These are phyloP conservation scores for Eublepharis macularius DNA, from an alignment of 2,113 vertebrate genomes.

Conservation along the genomic window DNA sequence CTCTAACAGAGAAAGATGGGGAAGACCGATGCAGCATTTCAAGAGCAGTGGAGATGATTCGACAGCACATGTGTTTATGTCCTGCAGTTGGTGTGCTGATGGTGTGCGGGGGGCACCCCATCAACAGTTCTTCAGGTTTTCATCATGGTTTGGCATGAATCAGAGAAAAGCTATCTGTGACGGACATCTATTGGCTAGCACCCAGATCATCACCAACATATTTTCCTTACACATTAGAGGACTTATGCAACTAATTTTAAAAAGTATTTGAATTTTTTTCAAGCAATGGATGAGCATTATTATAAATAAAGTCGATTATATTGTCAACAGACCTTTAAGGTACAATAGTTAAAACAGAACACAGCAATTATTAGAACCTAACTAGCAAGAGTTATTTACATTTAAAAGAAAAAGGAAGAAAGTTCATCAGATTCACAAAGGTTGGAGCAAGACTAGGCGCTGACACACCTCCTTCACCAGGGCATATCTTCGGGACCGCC, in stretches of 20 bases:
- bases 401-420: not conserved
- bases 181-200: not conserved
- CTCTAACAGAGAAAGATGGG: not conserved
- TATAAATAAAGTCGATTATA: too few relatives aligned
- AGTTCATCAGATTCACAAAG: not conserved
- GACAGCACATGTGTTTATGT: too few relatives aligned
- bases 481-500: too few relatives aligned
- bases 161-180: not conserved
- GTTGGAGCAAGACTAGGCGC: too few relatives aligned
- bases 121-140: not conserved
- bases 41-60: not conserved
- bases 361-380: too few relatives aligned
- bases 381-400: too few relatives aligned
- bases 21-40: not conserved
- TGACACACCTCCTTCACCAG: not conserved
- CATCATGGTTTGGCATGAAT: not conserved
- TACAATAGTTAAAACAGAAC: too few relatives aligned
- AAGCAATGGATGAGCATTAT: not conserved
- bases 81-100: not conserved
- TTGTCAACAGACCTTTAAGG: too few relatives aligned
- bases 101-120: not conserved
- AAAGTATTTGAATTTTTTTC: not conserved
- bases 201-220: not conserved
- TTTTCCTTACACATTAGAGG: not conserved
- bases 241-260: not conserved